Conservation (phyloP, 2,113 vertebrate species). For the Paramisgurnus dabryanus region DNA sequence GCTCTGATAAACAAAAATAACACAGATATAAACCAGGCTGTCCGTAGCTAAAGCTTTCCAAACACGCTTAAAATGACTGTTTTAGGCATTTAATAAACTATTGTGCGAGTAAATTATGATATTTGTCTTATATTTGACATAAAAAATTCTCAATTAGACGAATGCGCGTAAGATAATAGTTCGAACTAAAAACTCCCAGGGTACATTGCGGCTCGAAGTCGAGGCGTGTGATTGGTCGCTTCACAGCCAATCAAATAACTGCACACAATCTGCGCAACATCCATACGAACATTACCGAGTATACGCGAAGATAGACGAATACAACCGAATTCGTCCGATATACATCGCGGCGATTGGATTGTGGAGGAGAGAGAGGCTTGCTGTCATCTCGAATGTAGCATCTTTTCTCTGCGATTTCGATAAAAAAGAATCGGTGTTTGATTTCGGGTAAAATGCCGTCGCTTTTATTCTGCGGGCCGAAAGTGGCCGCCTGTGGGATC, state of each 20-base stretch:
- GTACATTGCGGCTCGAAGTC: slow-evolving; percentile 8
- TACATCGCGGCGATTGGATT: not conserved
- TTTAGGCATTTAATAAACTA: not conserved
- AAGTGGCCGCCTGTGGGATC: slow-evolving; percentile 91
- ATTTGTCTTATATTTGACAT: not conserved
- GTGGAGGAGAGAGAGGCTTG: not conserved
- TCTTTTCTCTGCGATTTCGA: not conserved
- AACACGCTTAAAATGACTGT: not conserved
- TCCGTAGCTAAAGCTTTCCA: not conserved
- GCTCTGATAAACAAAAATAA: not conserved
- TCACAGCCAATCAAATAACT: not conserved
- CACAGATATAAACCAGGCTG: not conserved
- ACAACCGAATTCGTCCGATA: not conserved
- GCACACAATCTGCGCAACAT: slow-evolving; percentile 7
- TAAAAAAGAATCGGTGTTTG: not conserved
- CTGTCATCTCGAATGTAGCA: not conserved
- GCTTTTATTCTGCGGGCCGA: slow-evolving; percentile 89
- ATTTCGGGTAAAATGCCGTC: slow-evolving; percentile 75
- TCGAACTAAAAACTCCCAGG: slow-evolving; percentile 38
- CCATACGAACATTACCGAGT: slow-evolving; percentile 42
- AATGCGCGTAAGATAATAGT: slow-evolving; percentile 12
- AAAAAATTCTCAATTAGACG: not conserved
- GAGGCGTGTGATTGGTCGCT: slow-evolving; percentile 31
- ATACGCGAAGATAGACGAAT: slow-evolving; percentile 37
- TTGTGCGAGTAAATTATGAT: not conserved